Evolutionary conservation across 2,888 invertebrate species (phyloP).

Genomic region (Drosophila lutescens): DNA sequence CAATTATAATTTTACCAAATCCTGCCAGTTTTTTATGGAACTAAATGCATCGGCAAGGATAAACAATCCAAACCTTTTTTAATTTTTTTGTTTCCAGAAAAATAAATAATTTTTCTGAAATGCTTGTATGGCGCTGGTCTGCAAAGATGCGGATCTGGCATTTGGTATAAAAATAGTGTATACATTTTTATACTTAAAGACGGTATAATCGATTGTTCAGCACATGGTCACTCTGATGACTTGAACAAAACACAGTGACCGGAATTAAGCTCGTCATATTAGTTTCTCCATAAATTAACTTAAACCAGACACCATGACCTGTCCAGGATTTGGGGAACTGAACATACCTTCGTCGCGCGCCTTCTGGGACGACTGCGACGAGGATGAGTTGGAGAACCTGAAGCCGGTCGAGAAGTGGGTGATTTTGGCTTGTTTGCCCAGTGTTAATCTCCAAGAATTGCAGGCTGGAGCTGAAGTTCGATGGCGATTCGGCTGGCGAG

Average conservation of each 20-base stretch:
- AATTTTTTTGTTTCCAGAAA: too few relatives aligned
- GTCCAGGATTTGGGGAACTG: slow-evolving; percentile 83
- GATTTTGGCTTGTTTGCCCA: slow-evolving; percentile 5
- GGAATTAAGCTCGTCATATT: slow-evolving; percentile 5
- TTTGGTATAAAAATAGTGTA: too few relatives aligned
- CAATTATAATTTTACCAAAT: too few relatives aligned
- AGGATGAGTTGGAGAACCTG: slow-evolving; percentile 70
- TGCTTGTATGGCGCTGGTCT: slow-evolving; percentile 4
- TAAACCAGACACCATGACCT: slow-evolving; percentile 65
- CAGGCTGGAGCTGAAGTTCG: slow-evolving; percentile 67
- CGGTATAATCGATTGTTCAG: not conserved
- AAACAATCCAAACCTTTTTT: too few relatives aligned
- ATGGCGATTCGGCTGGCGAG: slow-evolving; percentile 25
- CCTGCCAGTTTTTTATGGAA: too few relatives aligned
- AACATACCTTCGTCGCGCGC: slow-evolving; percentile 83
- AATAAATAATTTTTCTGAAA: too few relatives aligned
- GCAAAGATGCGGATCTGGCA: not conserved
- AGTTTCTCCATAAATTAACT: slow-evolving; percentile 14
- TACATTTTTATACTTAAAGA: too few relatives aligned
- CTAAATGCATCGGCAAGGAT: too few relatives aligned
- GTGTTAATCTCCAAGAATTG: not conserved
- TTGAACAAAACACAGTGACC: slow-evolving; percentile 43
- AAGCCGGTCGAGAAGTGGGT: slow-evolving; percentile 65
- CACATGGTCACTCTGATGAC: slow-evolving; percentile 33
- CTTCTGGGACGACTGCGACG: slow-evolving; percentile 84